Percentiles rank a stretch among this genome's conserved stretches.
These are phyloP conservation scores for Simalia tracyae DNA, from an alignment of 2,797 vertebrate species.

Conservation along the genomic window DNA sequence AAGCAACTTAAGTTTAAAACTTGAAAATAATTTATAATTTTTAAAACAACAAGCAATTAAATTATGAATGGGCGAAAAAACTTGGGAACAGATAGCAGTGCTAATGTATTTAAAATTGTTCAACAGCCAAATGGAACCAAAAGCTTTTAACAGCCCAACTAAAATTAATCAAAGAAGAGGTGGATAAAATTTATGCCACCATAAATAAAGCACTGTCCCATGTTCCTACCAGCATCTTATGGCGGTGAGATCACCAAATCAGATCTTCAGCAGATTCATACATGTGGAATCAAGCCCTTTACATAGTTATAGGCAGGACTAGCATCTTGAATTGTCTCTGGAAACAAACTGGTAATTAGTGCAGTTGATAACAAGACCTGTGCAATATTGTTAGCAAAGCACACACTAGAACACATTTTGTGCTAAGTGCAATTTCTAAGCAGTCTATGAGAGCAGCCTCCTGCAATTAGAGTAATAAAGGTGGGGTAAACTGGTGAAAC, in stretches of 20 bases:
- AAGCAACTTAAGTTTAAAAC: not conserved
- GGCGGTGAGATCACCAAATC: not conserved
- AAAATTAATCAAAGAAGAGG: not conserved
- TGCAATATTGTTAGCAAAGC: not conserved
- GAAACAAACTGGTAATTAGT: not conserved
- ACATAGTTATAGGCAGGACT: not conserved
- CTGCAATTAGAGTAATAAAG: not conserved
- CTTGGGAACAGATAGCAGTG: not conserved
- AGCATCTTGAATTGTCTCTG: not conserved
- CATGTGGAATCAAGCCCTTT: not conserved
- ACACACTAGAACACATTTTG: not conserved
- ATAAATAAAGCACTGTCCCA: not conserved
- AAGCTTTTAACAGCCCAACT: not conserved
- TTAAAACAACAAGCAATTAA: not conserved
- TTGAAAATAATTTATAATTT: not conserved
- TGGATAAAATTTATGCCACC: not conserved
- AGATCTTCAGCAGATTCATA: not conserved
- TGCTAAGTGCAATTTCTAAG: not conserved
- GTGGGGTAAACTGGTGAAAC: not conserved
- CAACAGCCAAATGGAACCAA: not conserved
- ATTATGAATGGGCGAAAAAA: not conserved
- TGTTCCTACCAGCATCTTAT: not conserved
- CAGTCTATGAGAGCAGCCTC: not conserved
- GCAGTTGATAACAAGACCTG: not conserved
- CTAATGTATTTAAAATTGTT: not conserved